Evolutionary conservation across 2,113 vertebrate species (phyloP).

Genomic region (Rhabdomys dilectus): DNA sequence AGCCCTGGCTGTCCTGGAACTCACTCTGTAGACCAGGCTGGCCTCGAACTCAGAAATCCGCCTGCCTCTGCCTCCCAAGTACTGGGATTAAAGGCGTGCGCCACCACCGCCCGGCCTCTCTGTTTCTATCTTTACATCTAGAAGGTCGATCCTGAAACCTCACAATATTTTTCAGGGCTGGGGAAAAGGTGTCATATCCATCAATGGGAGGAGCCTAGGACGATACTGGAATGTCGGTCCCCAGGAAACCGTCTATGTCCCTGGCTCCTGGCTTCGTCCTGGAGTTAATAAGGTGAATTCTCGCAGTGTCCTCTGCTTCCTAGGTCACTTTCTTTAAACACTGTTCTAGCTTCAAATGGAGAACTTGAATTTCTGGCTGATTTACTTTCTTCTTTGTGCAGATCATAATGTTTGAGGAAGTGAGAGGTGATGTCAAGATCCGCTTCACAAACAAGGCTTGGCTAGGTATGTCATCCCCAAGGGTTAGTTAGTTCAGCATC

Average conservation of each 20-base stretch:
- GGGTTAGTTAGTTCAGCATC: neutral
- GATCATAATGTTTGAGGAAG: conserved; percentile 94
- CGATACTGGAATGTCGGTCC: conserved; percentile 95
- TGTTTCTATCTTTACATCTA: neutral
- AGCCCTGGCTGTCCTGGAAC: too few relatives aligned
- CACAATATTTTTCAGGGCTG: conserved; percentile 87
- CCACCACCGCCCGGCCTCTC: too few relatives aligned
- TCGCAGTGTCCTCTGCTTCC: accelerated
- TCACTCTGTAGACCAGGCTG: too few relatives aligned
- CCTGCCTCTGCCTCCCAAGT: too few relatives aligned
- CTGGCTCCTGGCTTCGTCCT: conserved; percentile 90
- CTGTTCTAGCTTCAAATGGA: neutral
- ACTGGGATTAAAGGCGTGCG: too few relatives aligned
- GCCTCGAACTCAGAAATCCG: too few relatives aligned
- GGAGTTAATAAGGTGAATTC: conserved; percentile 92
- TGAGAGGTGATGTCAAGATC: conserved; percentile 87
- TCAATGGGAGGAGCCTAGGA: conserved; percentile 93
- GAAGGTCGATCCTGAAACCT: neutral
- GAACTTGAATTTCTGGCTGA: neutral
- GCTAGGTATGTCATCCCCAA: conserved; percentile 86
- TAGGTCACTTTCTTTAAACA: neutral
- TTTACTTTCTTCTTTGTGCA: conserved; percentile 72
- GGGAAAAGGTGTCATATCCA: conserved; percentile 95
- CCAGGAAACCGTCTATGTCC: conserved; percentile 94
- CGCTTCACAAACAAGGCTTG: conserved; percentile 88